phyloP scores from a whole-genome alignment of 1,140 invertebrate species.

The Artemia franciscana region DNA sequence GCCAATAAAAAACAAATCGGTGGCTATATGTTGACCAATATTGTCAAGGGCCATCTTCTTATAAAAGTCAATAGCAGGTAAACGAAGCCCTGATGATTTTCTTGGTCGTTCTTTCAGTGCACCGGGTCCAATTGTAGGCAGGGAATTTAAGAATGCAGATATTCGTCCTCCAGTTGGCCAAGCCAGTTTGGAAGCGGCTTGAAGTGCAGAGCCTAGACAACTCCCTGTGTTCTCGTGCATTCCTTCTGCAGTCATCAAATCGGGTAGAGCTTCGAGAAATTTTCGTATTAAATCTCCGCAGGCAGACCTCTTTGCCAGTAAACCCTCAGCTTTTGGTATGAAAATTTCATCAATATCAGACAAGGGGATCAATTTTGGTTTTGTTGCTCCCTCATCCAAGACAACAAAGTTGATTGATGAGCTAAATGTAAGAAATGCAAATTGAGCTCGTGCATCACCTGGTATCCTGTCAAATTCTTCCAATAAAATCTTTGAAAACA shows the following conservation, averaged over 20 bases:
- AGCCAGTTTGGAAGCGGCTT: background rate
- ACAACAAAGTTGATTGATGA: slow-evolving; percentile 76
- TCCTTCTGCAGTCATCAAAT: background rate
- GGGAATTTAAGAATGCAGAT: slow-evolving; percentile 71
- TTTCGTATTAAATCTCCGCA: background rate
- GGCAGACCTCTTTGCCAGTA: background rate
- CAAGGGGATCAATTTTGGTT: background rate
- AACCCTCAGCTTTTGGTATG: background rate
- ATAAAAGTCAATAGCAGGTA: slow-evolving; percentile 93
- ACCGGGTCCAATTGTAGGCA: slow-evolving; percentile 51
- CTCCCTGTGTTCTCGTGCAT: background rate
- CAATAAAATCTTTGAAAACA: slow-evolving; percentile 53
- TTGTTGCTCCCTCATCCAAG: slow-evolving; percentile 6
- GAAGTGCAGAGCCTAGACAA: background rate
- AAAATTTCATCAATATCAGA: background rate
- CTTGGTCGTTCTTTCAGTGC: slow-evolving; percentile 18
- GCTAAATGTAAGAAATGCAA: slow-evolving; percentile 86
- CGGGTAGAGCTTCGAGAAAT: background rate
- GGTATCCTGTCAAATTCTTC: slow-evolving; percentile 71
- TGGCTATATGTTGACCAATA: slow-evolving; percentile 81
- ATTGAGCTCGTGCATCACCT: slow-evolving; percentile 70
- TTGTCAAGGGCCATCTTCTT: slow-evolving; percentile 88
- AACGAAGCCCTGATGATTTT: slow-evolving; percentile 56
- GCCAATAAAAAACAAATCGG: slow-evolving; percentile 85
- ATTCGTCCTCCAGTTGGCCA: slow-evolving; percentile 77